Conservation (phyloP, 92 coral and sea anemone species). For the Phenganax marumi region DNA sequence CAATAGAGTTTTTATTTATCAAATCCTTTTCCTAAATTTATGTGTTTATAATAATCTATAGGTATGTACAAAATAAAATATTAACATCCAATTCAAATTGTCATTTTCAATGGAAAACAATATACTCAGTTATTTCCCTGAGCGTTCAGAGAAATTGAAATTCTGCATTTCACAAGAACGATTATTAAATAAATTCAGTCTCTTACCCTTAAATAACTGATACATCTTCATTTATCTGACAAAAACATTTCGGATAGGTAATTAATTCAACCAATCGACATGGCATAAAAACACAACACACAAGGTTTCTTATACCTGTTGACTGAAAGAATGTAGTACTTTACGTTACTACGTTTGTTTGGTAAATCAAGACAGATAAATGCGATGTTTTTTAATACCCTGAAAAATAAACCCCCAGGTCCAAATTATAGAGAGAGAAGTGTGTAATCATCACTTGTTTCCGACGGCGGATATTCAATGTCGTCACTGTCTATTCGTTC, state of each 20-base stretch:
- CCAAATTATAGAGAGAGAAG: constrained; percentile 22
- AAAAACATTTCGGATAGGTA: too few species aligned
- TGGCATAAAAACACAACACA: too few species aligned
- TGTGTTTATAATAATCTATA: not conserved
- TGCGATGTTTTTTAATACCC: not conserved
- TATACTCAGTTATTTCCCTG: constrained; percentile 1
- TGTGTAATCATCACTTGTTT: constrained; percentile 41
- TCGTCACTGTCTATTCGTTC: constrained; percentile 48
- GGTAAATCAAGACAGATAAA: not conserved
- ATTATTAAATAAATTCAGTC: constrained; percentile 18
- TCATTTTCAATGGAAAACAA: constrained; percentile 44
- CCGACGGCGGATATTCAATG: constrained; percentile 43
- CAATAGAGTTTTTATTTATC: too few species aligned
- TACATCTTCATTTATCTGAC: too few species aligned
- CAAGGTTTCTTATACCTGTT: too few species aligned
- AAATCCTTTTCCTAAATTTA: too few species aligned
- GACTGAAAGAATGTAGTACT: too few species aligned
- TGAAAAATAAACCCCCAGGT: not conserved
- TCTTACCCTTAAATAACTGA: constrained; percentile 21
- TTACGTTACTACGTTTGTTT: not conserved
- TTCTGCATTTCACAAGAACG: constrained; percentile 1
- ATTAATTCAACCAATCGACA: too few species aligned
- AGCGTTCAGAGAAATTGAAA: not conserved
- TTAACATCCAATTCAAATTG: constrained; percentile 24
- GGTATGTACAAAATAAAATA: constrained; percentile 34